These are phyloP conservation scores for Drosophila takahashii DNA, from an alignment of 1,140 invertebrate species.

Conservation along the genomic window DNA sequence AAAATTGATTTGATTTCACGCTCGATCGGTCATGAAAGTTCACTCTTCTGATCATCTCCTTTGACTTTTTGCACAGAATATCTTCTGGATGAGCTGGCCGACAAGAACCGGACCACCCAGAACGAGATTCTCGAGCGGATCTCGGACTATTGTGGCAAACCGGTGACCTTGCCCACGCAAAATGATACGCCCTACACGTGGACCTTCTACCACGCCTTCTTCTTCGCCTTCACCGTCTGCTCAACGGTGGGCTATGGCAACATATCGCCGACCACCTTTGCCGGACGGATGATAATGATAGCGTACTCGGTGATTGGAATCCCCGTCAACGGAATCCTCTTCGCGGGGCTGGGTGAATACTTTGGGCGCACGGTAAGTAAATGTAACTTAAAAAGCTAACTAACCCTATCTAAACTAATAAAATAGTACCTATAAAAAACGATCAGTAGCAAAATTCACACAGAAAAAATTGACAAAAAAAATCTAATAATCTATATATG, in stretches of 20 bases:
- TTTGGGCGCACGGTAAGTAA: conserved; percentile 89
- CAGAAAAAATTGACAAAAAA: too few relatives aligned
- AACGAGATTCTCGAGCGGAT: conserved; percentile 88
- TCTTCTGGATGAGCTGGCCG: conserved; percentile 87
- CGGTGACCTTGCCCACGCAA: conserved; percentile 87
- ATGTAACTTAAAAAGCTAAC: too few relatives aligned
- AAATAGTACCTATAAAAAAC: too few relatives aligned
- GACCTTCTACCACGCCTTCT: conserved; percentile 97
- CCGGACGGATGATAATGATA: conserved; percentile 95
- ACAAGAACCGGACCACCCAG: conserved; percentile 86
- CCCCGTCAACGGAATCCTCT: conserved; percentile 95
- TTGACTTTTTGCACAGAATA: conserved; percentile 85
- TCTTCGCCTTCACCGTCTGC: conserved; percentile 97
- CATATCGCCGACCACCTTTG: conserved; percentile 92
- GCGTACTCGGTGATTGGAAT: conserved; percentile 97
- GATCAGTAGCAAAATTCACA: too few relatives aligned
- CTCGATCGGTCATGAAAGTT: conserved; percentile 41
- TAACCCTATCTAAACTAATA: too few relatives aligned
- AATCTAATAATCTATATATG: too few relatives aligned
- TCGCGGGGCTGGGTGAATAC: conserved; percentile 92
- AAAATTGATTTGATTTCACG: conserved; percentile 65
- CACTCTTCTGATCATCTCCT: neutral
- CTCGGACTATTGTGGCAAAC: conserved; percentile 89
- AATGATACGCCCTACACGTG: conserved; percentile 88
- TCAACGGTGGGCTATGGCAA: conserved; percentile 97